Evolutionary conservation across 2,888 invertebrate species (phyloP), one percentile per base, ranked within the genome.

Genomic region (Eristalis arbustorum): DNA sequence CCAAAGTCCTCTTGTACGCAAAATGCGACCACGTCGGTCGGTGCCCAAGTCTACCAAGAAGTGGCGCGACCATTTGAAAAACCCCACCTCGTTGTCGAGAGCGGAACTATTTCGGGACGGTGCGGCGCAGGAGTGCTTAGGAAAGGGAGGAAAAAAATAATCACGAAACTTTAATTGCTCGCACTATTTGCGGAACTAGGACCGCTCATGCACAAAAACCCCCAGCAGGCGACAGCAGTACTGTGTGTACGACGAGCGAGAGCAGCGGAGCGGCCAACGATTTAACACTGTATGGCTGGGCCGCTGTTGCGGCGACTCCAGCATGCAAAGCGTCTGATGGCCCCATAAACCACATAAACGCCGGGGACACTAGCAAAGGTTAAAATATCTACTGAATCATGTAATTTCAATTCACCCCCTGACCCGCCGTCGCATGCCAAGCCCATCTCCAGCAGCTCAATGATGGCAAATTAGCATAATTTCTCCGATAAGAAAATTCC

Each of bases 401-500:
- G 85, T 85, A 85, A 82, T 82, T 85, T 82, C 82, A 82, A 85
- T 85, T 77, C 85, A 82, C 74, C 77, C 82, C 75, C 77, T 77
- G 77, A 78, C 82, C 81, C 69, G 68, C 37, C 40, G 80, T 76
- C 72, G 49, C 57, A 62, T 64, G 25, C 34, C 37, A 64, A 42
- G 71, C 74, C 31, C 71, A 66, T 61, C 63, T 56, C 76, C 34
- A 68, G 31, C 74, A 77, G 82, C 62, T 74, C 82, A 74, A 74
- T 85, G 85, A 85, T 85, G 77, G 85, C 85, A 85, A 85, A 85
- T 85, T 85, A 85, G 85, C 85, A 85, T 85, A 85, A 85, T 85
- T 85, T 82, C 62, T 71, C 72, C 82, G 85, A 85, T 85, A 85
- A 85, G 77, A 78, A 85, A 82, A 82, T 74, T 82, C 77, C 82